Base-by-base conservation (phyloP, 2,797 vertebrate genomes). In the Rhinoraja longicauda region DNA sequence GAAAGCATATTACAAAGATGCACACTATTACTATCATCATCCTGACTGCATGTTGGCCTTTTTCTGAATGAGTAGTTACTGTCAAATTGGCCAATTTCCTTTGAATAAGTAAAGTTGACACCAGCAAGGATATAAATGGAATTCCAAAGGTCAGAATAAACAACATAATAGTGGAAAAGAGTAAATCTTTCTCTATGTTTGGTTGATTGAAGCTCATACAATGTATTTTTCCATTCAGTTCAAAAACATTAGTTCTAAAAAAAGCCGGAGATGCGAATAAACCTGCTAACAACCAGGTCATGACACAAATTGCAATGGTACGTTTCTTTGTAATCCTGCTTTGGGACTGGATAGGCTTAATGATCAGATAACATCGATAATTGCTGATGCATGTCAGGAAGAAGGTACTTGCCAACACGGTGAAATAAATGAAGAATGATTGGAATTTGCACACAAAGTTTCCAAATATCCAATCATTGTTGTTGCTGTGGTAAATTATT, bases 401-500 rank as follows among this genome's bases (percentile, higher is more conserved):
- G 62, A 88, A 67, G n/a, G 67, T 7, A 32, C 84, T 88, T 67
- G 84, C 15, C n/a, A 88, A 3, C 62, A 88, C 21, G 59, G 19
- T 21, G 7, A 1, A 36, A 67, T 88, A 88, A 1, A 88, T 88
- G 59, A 88, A 15, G 62, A 67, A 88, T 0, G n/a, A 67, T 88
- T 88, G 84, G n/a, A 88, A 84, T 88, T 88, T 88, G 62, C 84
- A 88, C 62, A 88, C 21, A 36, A 88, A 88, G n/a, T 88, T 36
- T 88, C 84, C 84, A 88, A 88, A 88, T 64, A 88, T 67, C 84
- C 84, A 88, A 17, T 67, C n/a, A 67, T 88, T 88, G 59, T 17
- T 64, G 62, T 88, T 88, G 21, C n/a, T 24, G 62, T 88, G n/a
- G 7, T 67, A 67, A 88, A 2, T 36, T 7, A 88, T 67, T 67